These are phyloP conservation scores for Turdus rufiventris DNA, from an alignment of 2,113 vertebrate genomes.

Conservation along the genomic window DNA sequence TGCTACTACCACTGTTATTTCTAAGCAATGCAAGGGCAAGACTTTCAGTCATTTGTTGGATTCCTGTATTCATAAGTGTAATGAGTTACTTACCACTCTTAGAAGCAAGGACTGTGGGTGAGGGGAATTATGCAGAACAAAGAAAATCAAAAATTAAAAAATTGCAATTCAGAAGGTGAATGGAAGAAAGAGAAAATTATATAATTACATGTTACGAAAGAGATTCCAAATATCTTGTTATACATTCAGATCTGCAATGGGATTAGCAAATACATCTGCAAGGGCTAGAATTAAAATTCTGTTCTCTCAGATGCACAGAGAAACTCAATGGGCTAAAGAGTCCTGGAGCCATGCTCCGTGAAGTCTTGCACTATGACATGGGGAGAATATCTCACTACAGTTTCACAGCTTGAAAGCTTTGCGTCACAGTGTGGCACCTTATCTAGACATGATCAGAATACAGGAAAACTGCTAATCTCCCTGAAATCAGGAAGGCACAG, in stretches of 20 bases:
- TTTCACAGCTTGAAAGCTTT: neutral
- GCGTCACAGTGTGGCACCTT: neutral
- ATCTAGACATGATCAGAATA: neutral
- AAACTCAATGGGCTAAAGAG: neutral
- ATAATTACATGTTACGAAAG: neutral
- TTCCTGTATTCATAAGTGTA: neutral
- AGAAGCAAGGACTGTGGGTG: neutral
- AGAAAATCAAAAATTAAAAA: neutral
- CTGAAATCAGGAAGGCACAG: neutral
- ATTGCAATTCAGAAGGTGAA: neutral
- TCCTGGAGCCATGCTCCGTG: neutral
- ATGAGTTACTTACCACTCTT: neutral
- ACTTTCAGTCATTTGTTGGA: neutral
- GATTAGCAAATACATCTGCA: neutral
- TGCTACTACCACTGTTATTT: slow-evolving; percentile 19
- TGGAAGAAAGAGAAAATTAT: neutral
- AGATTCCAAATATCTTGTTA: neutral
- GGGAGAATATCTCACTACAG: neutral
- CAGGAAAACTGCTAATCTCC: neutral
- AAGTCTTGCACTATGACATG: neutral
- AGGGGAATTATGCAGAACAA: neutral
- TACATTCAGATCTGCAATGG: neutral
- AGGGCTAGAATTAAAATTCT: neutral
- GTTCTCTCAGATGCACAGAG: neutral
- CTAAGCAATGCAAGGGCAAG: neutral